Evolutionary conservation across 2,113 vertebrate species (phyloP).

Genomic region (Calyptomena viridis): DNA sequence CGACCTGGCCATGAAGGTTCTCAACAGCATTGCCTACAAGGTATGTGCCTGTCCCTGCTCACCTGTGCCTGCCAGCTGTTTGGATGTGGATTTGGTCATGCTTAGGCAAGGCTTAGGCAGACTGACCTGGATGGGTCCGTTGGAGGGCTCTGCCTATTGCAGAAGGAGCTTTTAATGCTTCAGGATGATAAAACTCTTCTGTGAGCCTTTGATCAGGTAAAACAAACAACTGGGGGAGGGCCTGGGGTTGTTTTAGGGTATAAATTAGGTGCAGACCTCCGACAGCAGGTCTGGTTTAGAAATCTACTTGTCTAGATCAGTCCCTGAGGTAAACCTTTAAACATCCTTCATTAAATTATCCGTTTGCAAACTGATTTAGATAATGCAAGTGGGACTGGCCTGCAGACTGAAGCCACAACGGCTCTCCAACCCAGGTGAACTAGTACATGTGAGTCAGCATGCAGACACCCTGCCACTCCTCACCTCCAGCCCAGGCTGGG

Average conservation of each 20-base stretch:
- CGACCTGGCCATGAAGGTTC: slow-evolving; percentile 95
- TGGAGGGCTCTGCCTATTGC: slow-evolving; percentile 1
- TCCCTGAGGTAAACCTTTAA: slow-evolving; percentile 32
- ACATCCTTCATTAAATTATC: slow-evolving; percentile 50
- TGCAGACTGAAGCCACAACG: slow-evolving; percentile 70
- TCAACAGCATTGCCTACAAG: slow-evolving; percentile 98
- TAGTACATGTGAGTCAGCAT: slow-evolving; percentile 74
- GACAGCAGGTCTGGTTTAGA: background rate
- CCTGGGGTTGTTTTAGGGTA: background rate
- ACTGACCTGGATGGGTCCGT: background rate
- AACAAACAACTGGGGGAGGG: slow-evolving; percentile 10
- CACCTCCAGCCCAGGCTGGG: slow-evolving; percentile 36
- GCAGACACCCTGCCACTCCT: slow-evolving; percentile 57
- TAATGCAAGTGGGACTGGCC: slow-evolving; percentile 70
- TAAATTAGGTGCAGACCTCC: background rate
- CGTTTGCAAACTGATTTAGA: slow-evolving; percentile 70
- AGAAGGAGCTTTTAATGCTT: background rate
- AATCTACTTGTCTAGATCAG: slow-evolving; percentile 23
- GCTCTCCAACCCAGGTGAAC: slow-evolving; percentile 70
- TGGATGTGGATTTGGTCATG: background rate
- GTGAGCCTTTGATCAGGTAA: background rate
- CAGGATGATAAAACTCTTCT: background rate
- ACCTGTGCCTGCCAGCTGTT: background rate
- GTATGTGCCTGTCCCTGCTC: slow-evolving; percentile 50
- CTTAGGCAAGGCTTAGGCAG: background rate